Conservation (phyloP, 1,140 invertebrate species). For the Heliconius congener region DNA sequence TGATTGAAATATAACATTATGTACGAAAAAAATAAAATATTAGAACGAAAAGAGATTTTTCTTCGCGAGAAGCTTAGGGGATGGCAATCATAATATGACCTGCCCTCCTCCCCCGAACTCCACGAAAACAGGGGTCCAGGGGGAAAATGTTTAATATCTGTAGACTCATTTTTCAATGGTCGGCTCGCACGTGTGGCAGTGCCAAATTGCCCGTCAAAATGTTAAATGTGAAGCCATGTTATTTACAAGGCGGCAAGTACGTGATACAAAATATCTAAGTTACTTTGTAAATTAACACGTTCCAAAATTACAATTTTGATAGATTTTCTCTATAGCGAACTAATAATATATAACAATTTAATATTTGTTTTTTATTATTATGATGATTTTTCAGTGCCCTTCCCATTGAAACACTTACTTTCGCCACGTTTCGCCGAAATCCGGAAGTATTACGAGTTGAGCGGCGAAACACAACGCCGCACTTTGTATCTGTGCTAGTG, state of each 20-base stretch:
- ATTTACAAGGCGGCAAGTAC: slow-evolving; percentile 44
- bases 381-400: too few species aligned
- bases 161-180: slow-evolving; percentile 46
- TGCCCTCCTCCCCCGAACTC: neutral
- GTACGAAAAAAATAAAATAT: neutral
- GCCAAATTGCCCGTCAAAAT: slow-evolving; percentile 66
- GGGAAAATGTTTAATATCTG: slow-evolving; percentile 46
- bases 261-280: slow-evolving; percentile 34
- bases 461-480: too few species aligned
- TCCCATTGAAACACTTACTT: too few species aligned
- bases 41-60: slow-evolving; percentile 13
- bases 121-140: slow-evolving; percentile 17
- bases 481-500: too few species aligned
- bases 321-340: too few species aligned
- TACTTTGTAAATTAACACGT: slow-evolving; percentile 33
- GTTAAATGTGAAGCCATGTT: slow-evolving; percentile 57
- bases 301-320: neutral
- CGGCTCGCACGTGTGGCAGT: slow-evolving; percentile 46
- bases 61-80: neutral
- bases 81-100: neutral
- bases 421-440: too few species aligned
- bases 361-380: too few species aligned
- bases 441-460: too few species aligned
- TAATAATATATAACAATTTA: too few species aligned
- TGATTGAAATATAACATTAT: neutral